phyloP scores from a whole-genome alignment of 2,888 invertebrate species.

The Rhogogaster chlorosoma region DNA sequence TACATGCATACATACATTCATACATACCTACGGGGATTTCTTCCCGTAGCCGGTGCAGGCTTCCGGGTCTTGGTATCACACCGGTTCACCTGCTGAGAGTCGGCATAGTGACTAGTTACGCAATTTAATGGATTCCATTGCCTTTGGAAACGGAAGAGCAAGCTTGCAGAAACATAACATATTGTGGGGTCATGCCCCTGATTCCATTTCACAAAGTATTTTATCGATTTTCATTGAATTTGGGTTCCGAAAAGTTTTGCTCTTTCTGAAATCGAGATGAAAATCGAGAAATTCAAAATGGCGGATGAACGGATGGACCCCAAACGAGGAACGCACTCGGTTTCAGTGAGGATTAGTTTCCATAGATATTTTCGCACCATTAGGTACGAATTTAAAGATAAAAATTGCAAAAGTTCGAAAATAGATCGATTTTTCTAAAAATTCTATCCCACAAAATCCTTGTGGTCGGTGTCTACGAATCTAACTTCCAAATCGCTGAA shows the following conservation, averaged over 20 bases:
- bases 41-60: neutral
- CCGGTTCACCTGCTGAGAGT: neutral
- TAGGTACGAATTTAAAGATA: neutral
- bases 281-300: neutral
- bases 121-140: neutral
- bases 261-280: neutral
- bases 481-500: neutral
- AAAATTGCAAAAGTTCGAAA: neutral
- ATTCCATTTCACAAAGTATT: neutral
- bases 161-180: neutral
- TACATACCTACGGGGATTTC: neutral
- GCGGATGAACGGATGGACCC: neutral
- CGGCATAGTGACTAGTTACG: neutral
- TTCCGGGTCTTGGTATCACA: neutral
- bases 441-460: neutral
- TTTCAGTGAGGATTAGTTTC: neutral
- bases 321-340: neutral
- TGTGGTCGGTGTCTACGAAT: neutral
- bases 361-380: neutral
- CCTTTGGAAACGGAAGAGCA: neutral
- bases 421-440: neutral
- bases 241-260: neutral
- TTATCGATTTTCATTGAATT: neutral
- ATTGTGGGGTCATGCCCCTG: neutral
- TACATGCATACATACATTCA: neutral